Evolutionary conservation across 2,113 vertebrate species (phyloP).

Genomic region (Odocoileus hemionus): DNA sequence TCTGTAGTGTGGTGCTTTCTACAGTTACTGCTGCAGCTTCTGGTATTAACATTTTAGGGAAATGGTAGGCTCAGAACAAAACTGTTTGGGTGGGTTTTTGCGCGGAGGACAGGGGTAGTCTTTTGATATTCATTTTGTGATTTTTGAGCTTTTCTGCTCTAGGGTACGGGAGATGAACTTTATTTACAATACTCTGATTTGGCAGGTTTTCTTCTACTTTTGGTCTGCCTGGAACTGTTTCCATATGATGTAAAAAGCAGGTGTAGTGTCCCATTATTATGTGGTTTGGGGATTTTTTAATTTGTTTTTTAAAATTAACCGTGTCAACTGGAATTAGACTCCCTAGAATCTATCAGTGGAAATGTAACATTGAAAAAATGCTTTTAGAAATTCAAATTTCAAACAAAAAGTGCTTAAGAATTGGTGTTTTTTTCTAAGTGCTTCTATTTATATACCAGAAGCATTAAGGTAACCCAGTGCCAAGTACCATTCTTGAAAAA

Average conservation of each 20-base stretch:
- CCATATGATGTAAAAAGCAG: slow-evolving; percentile 68
- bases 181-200: slow-evolving; percentile 72
- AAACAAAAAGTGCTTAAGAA: slow-evolving; percentile 71
- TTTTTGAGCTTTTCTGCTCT: slow-evolving; percentile 63
- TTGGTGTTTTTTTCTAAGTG: slow-evolving; percentile 78
- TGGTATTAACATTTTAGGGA: slow-evolving; percentile 50
- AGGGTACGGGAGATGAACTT: slow-evolving; percentile 61
- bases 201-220: slow-evolving; percentile 70
- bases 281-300: slow-evolving; percentile 35
- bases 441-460: slow-evolving; percentile 78
- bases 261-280: slow-evolving; percentile 75
- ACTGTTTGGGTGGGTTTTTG: slow-evolving; percentile 53
- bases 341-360: slow-evolving; percentile 74
- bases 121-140: slow-evolving; percentile 34
- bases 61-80: slow-evolving; percentile 68
- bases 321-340: slow-evolving; percentile 76
- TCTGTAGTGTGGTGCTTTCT: slow-evolving; percentile 43
- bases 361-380: slow-evolving; percentile 74
- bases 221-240: slow-evolving; percentile 71
- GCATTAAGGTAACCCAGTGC: slow-evolving; percentile 84
- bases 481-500: slow-evolving; percentile 87
- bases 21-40: slow-evolving; percentile 54
- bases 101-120: background rate
- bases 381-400: slow-evolving; percentile 80
- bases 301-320: slow-evolving; percentile 43